Base-by-base conservation (phyloP, 2,797 vertebrate species). In the Pipistrellus pygmaeus region DNA sequence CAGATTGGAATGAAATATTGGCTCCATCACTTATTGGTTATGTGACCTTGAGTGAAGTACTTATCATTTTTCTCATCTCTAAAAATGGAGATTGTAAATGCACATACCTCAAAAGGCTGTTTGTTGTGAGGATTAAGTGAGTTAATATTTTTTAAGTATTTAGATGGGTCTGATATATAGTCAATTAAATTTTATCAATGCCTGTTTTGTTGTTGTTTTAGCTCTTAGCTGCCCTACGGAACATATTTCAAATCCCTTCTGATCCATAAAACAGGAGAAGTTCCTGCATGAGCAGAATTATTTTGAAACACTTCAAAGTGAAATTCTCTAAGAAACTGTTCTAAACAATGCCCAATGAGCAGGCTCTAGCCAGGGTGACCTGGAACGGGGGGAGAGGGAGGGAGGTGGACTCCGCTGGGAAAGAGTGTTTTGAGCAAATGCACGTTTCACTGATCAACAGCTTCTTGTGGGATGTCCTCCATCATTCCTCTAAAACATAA, bases 381-480 rank as follows among this genome's bases (percentile, higher is more conserved):
- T 73, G 82, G 83, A 86, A 38, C 0, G 3, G 55, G 55, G 9
- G 0, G 2, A 8, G 2, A 3, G 55, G 0, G 23, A 8, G 9
- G 9, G 4, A 9, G 27, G 60, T 62, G 27, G 60, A 30, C 60
- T 62, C 60, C 2, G 12, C 62, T 85, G 53, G 41, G 17, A 93
- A 90, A 89, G 88, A 8, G 5, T 17, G 8, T 76, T 89, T 91
- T 68, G 78, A 93, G 84, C 73, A 96, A 92, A 82, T 18, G 83
- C 87, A 72, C 95, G 78, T 97, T 96, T 96, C 96, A 94, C 75
- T 95, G 93, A 97, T 96, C 81, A 96, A 69, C 75, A 78, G 90
- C 60, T 81, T 97, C 90, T 93, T 53, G 35, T 11, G 13, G 72
- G 80, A 92, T 6, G 20, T 60, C 73, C 89, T 95, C 64, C 80